phyloP scores from a whole-genome alignment of 1,140 invertebrate genomes.

The Zaprionus ornatus region DNA sequence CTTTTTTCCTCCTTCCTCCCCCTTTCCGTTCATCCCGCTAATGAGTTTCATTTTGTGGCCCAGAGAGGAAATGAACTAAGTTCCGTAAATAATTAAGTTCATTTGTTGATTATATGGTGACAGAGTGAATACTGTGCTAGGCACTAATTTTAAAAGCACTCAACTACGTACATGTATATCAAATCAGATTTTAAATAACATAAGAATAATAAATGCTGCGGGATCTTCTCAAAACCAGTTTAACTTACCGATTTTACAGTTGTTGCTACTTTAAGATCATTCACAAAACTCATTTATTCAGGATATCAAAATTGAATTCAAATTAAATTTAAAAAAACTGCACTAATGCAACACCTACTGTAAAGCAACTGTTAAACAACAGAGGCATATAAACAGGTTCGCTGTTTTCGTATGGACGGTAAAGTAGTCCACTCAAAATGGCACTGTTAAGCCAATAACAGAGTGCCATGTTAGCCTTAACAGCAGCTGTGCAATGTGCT shows the following conservation, averaged over 20 bases:
- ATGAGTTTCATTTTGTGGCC: constrained; percentile 26
- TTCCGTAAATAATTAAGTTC: constrained; percentile 36
- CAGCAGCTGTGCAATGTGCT: constrained; percentile 18
- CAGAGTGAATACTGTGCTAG: neutral
- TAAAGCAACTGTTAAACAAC: constrained; percentile 4
- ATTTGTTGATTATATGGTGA: constrained; percentile 11
- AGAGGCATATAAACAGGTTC: neutral
- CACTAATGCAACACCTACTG: neutral
- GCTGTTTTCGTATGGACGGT: neutral
- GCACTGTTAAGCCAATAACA: constrained; percentile 30
- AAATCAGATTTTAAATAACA: too few relatives aligned
- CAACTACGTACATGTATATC: too few relatives aligned
- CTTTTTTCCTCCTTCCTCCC: neutral
- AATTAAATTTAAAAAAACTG: neutral
- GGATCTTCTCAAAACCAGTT: too few relatives aligned
- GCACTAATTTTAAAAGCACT: neutral
- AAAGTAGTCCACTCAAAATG: constrained; percentile 21
- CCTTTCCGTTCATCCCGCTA: neutral
- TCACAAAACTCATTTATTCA: too few relatives aligned
- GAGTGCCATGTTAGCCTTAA: constrained; percentile 4
- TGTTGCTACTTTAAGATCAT: too few relatives aligned
- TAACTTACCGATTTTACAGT: too few relatives aligned
- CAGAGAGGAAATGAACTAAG: constrained; percentile 24
- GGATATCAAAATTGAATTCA: neutral
- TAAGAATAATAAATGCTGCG: too few relatives aligned